Conservation (phyloP, 1,140 invertebrate genomes). For the Antheraea pernyi region DNA sequence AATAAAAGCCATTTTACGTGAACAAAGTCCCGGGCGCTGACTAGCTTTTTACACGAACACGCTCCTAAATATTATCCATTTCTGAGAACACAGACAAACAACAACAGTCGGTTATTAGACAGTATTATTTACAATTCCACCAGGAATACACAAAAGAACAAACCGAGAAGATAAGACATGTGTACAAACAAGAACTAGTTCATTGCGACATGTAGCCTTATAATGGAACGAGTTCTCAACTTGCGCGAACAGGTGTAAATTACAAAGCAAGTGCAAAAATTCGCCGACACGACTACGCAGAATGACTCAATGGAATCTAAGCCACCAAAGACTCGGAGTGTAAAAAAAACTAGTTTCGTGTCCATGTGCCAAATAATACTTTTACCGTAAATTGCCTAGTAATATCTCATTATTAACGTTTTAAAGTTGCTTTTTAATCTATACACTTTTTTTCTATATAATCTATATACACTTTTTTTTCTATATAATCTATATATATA, state of each 20-base stretch:
- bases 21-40: too few species aligned
- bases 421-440: too few species aligned
- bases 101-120: not conserved
- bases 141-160: not conserved
- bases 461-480: too few species aligned
- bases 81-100: not conserved
- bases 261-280: constrained; percentile 13
- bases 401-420: not conserved
- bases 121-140: not conserved
- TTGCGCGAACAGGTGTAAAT: constrained; percentile 19
- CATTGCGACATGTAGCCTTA: constrained; percentile 17
- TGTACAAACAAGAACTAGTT: constrained; percentile 19
- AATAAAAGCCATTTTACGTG: too few species aligned
- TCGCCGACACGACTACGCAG: constrained; percentile 17
- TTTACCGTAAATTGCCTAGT: not conserved
- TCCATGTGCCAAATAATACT: constrained; percentile 19
- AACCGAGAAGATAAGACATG: constrained; percentile 12
- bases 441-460: too few species aligned
- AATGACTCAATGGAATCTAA: constrained; percentile 20
- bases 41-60: not conserved
- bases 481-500: too few species aligned
- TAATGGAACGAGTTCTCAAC: constrained; percentile 19
- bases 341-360: too few species aligned
- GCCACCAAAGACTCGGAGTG: too few species aligned
- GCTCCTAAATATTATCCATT: not conserved